Evolutionary conservation across 2,888 invertebrate species (phyloP).

Genomic region (Thyatira batis): DNA sequence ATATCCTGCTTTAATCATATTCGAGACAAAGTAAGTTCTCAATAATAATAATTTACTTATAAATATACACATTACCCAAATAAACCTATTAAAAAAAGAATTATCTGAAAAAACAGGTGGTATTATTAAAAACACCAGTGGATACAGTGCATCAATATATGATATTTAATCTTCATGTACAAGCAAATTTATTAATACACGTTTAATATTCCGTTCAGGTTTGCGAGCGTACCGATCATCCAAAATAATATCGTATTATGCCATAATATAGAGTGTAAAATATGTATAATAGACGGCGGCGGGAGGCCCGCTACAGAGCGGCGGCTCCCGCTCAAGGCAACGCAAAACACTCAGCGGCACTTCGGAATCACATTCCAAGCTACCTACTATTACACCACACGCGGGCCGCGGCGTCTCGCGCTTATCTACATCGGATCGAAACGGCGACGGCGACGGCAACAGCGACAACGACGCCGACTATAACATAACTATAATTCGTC

Average conservation of each 20-base stretch:
- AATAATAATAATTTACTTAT: slow-evolving; percentile 81
- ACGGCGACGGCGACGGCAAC: slow-evolving; percentile 48
- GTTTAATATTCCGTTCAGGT: slow-evolving; percentile 67
- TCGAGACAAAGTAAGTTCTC: slow-evolving; percentile 75
- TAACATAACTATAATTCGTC: slow-evolving; percentile 57
- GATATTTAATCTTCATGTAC: slow-evolving; percentile 90
- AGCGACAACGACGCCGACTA: slow-evolving; percentile 47
- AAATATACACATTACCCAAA: slow-evolving; percentile 80
- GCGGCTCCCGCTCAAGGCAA: slow-evolving; percentile 55
- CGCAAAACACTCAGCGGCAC: slow-evolving; percentile 60
- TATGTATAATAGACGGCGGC: slow-evolving; percentile 62
- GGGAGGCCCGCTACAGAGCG: slow-evolving; percentile 41
- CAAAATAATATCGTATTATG: slow-evolving; percentile 79
- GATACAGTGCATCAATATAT: slow-evolving; percentile 88
- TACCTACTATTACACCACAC: slow-evolving; percentile 46
- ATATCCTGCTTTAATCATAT: slow-evolving; percentile 70
- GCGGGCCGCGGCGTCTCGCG: slow-evolving; percentile 30
- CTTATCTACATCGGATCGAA: slow-evolving; percentile 49
- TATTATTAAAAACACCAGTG: slow-evolving; percentile 79
- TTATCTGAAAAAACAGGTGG: slow-evolving; percentile 67
- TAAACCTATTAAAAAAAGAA: slow-evolving; percentile 73
- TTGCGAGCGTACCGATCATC: slow-evolving; percentile 61
- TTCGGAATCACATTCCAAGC: slow-evolving; percentile 77
- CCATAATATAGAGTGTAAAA: slow-evolving; percentile 78
- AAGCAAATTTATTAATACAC: slow-evolving; percentile 87